phyloP scores from a whole-genome alignment of 2,888 invertebrate species.

The Macrosoma leucophasiata region DNA sequence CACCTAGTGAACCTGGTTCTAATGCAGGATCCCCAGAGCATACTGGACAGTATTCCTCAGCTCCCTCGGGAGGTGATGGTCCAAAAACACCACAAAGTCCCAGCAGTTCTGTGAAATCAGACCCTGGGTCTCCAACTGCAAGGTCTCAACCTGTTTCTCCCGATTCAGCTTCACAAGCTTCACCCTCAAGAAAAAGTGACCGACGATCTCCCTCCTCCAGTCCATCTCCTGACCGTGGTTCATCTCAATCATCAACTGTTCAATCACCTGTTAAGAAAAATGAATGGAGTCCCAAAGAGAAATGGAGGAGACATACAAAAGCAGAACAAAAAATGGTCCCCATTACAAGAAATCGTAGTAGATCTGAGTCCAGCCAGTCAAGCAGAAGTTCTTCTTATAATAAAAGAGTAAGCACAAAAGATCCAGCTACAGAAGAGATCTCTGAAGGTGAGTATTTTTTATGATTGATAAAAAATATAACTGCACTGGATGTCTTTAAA shows the following conservation, averaged over 20 bases:
- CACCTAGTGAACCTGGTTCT: constrained; percentile 47
- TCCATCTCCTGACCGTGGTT: constrained; percentile 51
- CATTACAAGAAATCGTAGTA: constrained; percentile 41
- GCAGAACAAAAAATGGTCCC: constrained; percentile 66
- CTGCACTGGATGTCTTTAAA: too few relatives aligned
- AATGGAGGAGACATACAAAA: constrained; percentile 64
- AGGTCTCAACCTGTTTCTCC: constrained; percentile 53
- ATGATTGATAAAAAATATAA: too few relatives aligned
- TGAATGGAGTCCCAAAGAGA: constrained; percentile 60
- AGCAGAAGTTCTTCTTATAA: constrained; percentile 63
- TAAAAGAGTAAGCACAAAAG: constrained; percentile 51
- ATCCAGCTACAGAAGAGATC: constrained; percentile 76
- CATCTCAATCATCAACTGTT: constrained; percentile 41
- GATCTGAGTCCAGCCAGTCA: constrained; percentile 64
- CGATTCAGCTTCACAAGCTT: constrained; percentile 44
- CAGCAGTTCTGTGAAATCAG: constrained; percentile 45
- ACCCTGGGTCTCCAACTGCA: constrained; percentile 44
- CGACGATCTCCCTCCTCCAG: constrained; percentile 47
- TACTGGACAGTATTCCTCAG: constrained; percentile 42
- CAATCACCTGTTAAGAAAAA: constrained; percentile 40
- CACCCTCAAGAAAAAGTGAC: constrained; percentile 38
- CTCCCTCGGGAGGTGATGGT: constrained; percentile 44
- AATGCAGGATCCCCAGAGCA: constrained; percentile 40
- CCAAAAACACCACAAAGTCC: constrained; percentile 60
- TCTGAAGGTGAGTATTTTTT: constrained; percentile 81